Evolutionary conservation across 2,113 vertebrate genomes (phyloP).

Genomic region (Elephantulus edwardii): DNA sequence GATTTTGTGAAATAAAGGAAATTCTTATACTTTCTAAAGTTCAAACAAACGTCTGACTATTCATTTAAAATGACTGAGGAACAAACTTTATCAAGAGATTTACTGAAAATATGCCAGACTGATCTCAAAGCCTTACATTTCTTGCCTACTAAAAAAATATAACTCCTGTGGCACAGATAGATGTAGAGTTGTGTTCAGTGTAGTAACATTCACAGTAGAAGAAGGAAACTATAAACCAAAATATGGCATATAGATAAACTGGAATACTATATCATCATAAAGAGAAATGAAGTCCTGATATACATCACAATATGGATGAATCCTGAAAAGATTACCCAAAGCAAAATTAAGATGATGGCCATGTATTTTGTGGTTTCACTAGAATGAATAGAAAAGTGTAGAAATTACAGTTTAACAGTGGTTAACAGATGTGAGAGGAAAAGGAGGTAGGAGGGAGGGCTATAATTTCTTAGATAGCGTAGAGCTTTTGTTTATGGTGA

Average conservation of each 20-base stretch:
- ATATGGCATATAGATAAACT: neutral
- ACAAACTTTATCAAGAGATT: neutral
- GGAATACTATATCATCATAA: neutral
- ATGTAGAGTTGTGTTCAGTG: neutral
- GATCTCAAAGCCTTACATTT: neutral
- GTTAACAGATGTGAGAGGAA: neutral
- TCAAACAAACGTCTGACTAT: slow-evolving; percentile 10
- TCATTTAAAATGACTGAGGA: neutral
- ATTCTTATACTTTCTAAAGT: slow-evolving; percentile 36
- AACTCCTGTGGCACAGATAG: neutral
- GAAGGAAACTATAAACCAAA: neutral
- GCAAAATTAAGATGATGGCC: neutral
- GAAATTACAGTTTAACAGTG: neutral
- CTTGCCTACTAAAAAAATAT: neutral
- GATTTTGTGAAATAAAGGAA: slow-evolving; percentile 16
- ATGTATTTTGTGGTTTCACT: neutral
- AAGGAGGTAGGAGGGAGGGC: neutral
- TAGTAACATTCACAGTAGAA: neutral
- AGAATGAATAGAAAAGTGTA: neutral
- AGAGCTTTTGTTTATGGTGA: neutral
- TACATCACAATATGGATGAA: neutral
- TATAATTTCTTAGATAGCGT: too few species aligned
- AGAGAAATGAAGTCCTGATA: neutral
- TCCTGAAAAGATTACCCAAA: neutral
- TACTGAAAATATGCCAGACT: neutral